Evolutionary conservation across 2,113 vertebrate species (phyloP), one percentile per base, ranked within the genome.

Genomic region (Salvator merianae): DNA sequence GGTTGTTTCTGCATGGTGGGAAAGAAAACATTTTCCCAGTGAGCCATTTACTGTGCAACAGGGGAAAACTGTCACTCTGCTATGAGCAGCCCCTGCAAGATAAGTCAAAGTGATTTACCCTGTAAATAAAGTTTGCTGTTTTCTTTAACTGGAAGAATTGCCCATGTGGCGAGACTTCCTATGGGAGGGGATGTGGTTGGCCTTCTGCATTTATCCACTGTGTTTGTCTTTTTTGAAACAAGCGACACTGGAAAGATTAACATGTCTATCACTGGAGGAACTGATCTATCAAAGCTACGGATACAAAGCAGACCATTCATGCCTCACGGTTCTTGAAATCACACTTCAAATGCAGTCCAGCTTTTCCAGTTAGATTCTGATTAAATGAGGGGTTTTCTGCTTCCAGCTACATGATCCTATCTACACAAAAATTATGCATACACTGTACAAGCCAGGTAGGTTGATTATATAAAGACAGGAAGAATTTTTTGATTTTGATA

Each of bases 41-140:
- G 90, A 95, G 90, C 92, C 92, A 93, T 94, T 94, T 95, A 95
- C 93, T 95, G 92, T 94, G 92, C 90, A 93, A 92, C 92, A 92
- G 90, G 93, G 93, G 91, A 89, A 93, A 93, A 92, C 93, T 94
- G 94, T 94, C 95, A 95, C 92, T 93, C 93, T 88, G 88, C 90
- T 93, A 91, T 90, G 91, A 93, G 90, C 90, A 91, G 90, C 87
- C 91, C 83, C 91, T 93, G 91, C 88, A 93, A 95, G 92, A 92
- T 93, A 95, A 94, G 94, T 95, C 94, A 93, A 92, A 94, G 94
- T 94, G 94, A 96, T 96, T 95, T 96, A 95, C 92, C 92, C 91
- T 94, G 93, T 95, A 95, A 95, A 95, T 94, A 95, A 94, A 94
- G 92, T 87, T 92, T 87, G 91, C 88, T 95, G 93, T 95, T 95